phyloP scores from a whole-genome alignment of 2,113 vertebrate genomes.

The Epinephelus fuscoguttatus region DNA sequence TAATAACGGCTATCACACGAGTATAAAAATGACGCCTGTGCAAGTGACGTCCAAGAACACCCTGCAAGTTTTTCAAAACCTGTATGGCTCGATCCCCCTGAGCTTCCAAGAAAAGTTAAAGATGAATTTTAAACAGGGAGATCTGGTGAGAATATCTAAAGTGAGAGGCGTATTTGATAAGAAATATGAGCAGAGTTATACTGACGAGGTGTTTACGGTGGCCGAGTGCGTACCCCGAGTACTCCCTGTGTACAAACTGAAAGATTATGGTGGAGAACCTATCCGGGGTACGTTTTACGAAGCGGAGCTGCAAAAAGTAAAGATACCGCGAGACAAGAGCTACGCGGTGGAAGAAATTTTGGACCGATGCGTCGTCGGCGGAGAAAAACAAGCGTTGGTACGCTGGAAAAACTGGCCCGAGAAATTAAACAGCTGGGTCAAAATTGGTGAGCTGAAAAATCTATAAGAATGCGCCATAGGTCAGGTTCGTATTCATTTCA shows the following conservation, averaged over 20 bases:
- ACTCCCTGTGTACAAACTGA: neutral
- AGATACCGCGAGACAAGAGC: neutral
- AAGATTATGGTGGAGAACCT: neutral
- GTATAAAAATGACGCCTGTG: no score
- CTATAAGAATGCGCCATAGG: neutral
- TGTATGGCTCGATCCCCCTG: neutral
- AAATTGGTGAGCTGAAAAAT: neutral
- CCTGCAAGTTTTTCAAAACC: neutral
- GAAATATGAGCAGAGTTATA: neutral
- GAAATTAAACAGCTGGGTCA: neutral
- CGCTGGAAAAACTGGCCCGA: neutral
- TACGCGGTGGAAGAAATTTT: neutral
- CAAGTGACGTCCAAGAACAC: no score
- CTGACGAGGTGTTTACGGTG: neutral
- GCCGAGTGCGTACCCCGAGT: neutral
- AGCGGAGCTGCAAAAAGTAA: neutral
- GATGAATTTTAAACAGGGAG: neutral
- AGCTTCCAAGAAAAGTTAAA: neutral
- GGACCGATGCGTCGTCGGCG: neutral
- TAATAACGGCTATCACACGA: no score
- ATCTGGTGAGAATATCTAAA: neutral
- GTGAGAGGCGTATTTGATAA: neutral
- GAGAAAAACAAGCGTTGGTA: neutral
- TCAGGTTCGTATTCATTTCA: no score
- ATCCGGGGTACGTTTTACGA: neutral